Conservation (phyloP, 2,888 invertebrate species). For the Seira musarum region DNA sequence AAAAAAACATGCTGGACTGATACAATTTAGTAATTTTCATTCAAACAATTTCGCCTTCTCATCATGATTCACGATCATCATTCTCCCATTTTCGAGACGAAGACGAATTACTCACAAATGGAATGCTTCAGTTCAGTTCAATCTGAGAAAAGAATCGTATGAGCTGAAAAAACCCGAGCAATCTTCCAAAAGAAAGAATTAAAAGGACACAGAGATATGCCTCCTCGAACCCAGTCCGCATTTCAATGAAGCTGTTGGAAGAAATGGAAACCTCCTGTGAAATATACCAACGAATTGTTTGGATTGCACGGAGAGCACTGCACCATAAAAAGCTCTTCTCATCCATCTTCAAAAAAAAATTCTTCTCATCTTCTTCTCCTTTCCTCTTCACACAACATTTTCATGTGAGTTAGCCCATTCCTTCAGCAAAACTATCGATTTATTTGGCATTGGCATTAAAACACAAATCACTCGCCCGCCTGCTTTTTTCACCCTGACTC, state of each 20-base stretch:
- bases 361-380: neutral
- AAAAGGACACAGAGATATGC: slow-evolving; percentile 20
- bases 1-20: too few relatives aligned
- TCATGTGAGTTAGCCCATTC: too few relatives aligned
- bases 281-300: too few relatives aligned
- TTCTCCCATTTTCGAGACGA: neutral
- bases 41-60: too few relatives aligned
- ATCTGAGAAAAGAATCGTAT: slow-evolving; percentile 10
- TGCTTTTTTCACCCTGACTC: slow-evolving; percentile 15
- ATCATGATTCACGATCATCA: too few relatives aligned
- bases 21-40: slow-evolving; percentile 12
- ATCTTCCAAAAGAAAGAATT: slow-evolving; percentile 36
- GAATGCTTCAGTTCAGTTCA: slow-evolving; percentile 22
- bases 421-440: neutral
- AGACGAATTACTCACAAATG: slow-evolving; percentile 20
- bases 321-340: slow-evolving; percentile 1
- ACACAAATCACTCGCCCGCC: slow-evolving; percentile 53
- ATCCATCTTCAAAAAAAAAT: slow-evolving; percentile 4
- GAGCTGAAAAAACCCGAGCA: slow-evolving; percentile 26
- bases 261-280: too few relatives aligned
- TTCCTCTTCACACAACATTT: too few relatives aligned
- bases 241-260: slow-evolving; percentile 33
- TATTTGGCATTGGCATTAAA: slow-evolving; percentile 56
- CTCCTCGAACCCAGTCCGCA: slow-evolving; percentile 27
- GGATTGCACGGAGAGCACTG: too few relatives aligned